Percentiles rank a stretch among this genome's conserved stretches.
phyloP scores from a whole-genome alignment of 2,888 invertebrate genomes.

The Epinotia demarniana region DNA sequence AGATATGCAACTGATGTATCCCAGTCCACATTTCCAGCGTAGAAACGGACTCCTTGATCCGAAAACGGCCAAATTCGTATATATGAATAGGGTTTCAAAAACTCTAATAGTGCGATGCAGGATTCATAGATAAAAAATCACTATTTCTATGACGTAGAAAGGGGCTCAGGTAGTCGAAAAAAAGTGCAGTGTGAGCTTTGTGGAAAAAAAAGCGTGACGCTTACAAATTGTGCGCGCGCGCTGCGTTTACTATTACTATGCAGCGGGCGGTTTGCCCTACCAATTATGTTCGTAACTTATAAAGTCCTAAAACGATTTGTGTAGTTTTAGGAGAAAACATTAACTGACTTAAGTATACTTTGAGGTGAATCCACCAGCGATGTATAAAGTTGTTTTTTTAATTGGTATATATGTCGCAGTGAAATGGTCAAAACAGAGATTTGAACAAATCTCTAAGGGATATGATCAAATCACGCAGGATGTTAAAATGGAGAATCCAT shows the following conservation, averaged over 20 bases:
- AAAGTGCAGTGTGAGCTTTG: slow-evolving; percentile 36
- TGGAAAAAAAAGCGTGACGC: slow-evolving; percentile 43
- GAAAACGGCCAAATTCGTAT: slow-evolving; percentile 44
- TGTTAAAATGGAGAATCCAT: no score
- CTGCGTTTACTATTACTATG: not conserved
- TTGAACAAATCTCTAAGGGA: no score
- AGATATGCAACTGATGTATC: slow-evolving; percentile 51
- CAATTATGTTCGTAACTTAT: not conserved
- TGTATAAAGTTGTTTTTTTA: no score
- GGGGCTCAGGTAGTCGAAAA: slow-evolving; percentile 54
- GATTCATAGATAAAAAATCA: slow-evolving; percentile 63
- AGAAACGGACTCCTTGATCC: slow-evolving; percentile 74
- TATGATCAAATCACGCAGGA: no score
- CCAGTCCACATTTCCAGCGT: slow-evolving; percentile 68
- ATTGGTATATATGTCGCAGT: no score
- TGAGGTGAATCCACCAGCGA: no score
- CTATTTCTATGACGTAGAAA: slow-evolving; percentile 48
- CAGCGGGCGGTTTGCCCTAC: not conserved
- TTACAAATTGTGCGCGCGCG: slow-evolving; percentile 1
- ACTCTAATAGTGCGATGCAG: slow-evolving; percentile 67
- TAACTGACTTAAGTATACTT: not conserved
- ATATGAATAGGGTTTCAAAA: slow-evolving; percentile 55
- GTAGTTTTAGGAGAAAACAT: no score
- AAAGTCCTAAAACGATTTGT: not conserved
- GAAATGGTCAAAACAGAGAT: no score